Conservation (phyloP, 1,140 invertebrate genomes). For the Dufourea novaeangliae region DNA sequence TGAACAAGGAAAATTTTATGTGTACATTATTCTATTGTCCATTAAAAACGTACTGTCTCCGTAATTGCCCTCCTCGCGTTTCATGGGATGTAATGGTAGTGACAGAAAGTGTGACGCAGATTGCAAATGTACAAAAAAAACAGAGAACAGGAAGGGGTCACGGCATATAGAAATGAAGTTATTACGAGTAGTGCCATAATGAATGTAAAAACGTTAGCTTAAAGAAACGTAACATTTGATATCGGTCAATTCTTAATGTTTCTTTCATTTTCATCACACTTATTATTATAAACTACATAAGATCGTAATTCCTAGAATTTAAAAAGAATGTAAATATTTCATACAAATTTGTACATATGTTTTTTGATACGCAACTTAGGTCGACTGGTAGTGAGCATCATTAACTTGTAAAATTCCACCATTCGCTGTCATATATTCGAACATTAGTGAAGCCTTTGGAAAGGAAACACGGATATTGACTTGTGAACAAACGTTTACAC, state of each 20-base stretch:
- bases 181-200: conserved; percentile 63
- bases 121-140: conserved; percentile 49
- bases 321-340: conserved; percentile 70
- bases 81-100: conserved; percentile 32
- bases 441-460: conserved; percentile 60
- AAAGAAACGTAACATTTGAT: conserved; percentile 42
- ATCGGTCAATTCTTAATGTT: conserved; percentile 60
- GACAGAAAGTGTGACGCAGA: conserved; percentile 34
- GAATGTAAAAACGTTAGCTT: conserved; percentile 60
- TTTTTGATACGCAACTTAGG: conserved; percentile 60
- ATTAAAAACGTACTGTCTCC: conserved; percentile 32
- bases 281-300: conserved; percentile 53
- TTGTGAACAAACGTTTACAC: conserved; percentile 55
- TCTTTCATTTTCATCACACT: conserved; percentile 58
- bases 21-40: conserved; percentile 24
- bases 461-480: conserved; percentile 45
- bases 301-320: conserved; percentile 53
- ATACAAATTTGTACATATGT: conserved; percentile 69
- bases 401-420: conserved; percentile 53
- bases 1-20: conserved; percentile 56
- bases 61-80: conserved; percentile 33
- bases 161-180: conserved; percentile 53
- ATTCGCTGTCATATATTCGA: conserved; percentile 45
- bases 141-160: conserved; percentile 16
- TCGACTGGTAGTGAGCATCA: conserved; percentile 42